Conservation (phyloP, 2,113 vertebrate genomes). For the Alethe castanea region DNA sequence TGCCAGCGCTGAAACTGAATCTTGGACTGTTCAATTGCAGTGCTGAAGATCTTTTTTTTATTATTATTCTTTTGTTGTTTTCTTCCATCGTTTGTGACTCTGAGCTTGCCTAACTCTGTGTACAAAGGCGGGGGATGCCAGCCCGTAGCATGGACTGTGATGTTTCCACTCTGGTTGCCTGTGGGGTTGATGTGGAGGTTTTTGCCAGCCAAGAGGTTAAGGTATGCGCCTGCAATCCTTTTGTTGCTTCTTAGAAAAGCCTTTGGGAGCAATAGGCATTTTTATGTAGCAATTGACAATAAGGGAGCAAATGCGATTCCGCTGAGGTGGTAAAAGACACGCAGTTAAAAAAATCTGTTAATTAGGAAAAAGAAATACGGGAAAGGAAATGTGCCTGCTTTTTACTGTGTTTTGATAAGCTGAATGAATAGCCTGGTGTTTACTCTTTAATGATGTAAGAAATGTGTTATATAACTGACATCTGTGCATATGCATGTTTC, state of each 20-base stretch:
- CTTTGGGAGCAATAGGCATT: conserved; percentile 27
- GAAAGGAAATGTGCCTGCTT: background rate
- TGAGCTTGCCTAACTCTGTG: conserved; percentile 49
- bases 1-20: background rate
- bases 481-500: conserved; percentile 22
- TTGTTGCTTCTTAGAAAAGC: conserved; percentile 45
- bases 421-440: conserved; percentile 4
- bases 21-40: conserved; percentile 5
- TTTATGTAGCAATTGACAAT: background rate
- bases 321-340: background rate
- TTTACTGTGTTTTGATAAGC: background rate
- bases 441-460: background rate
- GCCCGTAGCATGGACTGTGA: conserved; percentile 83
- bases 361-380: conserved; percentile 2
- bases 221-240: conserved; percentile 71
- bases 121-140: conserved; percentile 76
- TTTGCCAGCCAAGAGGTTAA: conserved; percentile 83
- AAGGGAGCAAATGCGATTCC: conserved; percentile 3
- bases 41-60: background rate
- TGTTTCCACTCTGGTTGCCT: conserved; percentile 83
- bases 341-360: background rate
- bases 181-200: conserved; percentile 82
- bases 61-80: background rate
- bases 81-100: background rate
- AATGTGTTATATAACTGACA: conserved; percentile 34